Base-by-base conservation (phyloP, 2,113 vertebrate species). In the Rhinoderma darwinii region DNA sequence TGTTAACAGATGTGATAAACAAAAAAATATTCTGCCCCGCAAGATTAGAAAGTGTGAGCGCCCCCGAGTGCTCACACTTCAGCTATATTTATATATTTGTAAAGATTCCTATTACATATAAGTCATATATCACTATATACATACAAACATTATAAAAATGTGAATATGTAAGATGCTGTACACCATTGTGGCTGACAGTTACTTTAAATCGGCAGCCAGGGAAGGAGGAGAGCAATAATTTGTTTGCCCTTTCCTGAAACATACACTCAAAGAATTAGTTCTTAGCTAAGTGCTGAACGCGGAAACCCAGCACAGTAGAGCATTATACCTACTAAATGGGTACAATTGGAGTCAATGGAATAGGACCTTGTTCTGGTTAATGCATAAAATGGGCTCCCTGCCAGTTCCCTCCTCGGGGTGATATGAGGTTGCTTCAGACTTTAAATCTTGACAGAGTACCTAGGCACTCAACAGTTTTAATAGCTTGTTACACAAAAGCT, bases 401-500 rank as follows among this genome's bases (percentile, higher is more conserved):
- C 86, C 86, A 87, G 68, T 50, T 75, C 68, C 68, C 17, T 75
- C 56, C 86, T 75, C 78, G 75, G 85, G 86, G 86, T 87, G 86
- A 87, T 75, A 82, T 87, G 51, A 87, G 86, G 86, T 82, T 87
- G 86, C 68, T 74, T 81, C 63, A 86, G 84, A 86, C 63, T 82
- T 87, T 87, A 87, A 82, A 87, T 87, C 78, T 75, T 75, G 86
- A 87, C 86, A 82, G 78, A 87, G 51, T 82, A 87, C 86, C 86
- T 75, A 82, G 70, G 78, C 86, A 87, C 86, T 82, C 86, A 81
- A 82, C 78, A 82, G 66, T 87, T 87, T 85, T 87, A 87, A 87
- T 82, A 87, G 86, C 78, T 87, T 87, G 86, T 87, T 87, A 87
- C 86, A 87, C 86, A 87, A 87, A 87, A 81, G 78, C 86, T 87